Conservation (phyloP, 2,797 vertebrate species). For the Acropternis orthonyx region DNA sequence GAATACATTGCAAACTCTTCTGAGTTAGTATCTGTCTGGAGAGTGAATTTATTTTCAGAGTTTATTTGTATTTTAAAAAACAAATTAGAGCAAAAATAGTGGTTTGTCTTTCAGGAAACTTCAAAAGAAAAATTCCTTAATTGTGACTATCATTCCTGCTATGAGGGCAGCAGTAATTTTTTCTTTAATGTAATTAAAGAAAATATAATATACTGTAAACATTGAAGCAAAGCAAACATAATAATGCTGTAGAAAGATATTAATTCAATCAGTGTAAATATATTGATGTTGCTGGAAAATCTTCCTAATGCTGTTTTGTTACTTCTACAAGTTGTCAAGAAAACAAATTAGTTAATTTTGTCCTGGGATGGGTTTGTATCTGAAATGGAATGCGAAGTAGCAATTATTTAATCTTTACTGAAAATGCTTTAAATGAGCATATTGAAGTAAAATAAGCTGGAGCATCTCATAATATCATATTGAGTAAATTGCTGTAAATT, state of each 20-base stretch:
- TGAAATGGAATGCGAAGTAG: neutral
- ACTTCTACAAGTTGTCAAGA: neutral
- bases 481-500: neutral
- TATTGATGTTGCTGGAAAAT: neutral
- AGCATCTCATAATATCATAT: neutral
- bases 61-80: neutral
- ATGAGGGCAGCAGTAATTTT: neutral
- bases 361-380: neutral
- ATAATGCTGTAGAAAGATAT: neutral
- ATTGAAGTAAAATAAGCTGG: neutral
- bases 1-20: neutral
- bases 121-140: neutral
- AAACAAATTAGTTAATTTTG: constrained; percentile 4
- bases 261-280: neutral
- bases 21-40: neutral
- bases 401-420: neutral
- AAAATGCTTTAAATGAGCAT: neutral
- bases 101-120: neutral
- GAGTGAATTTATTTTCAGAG: neutral
- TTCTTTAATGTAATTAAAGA: neutral
- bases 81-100: neutral
- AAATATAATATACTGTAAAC: neutral
- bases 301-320: neutral
- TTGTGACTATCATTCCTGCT: neutral
- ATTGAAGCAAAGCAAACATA: neutral